phyloP scores from a whole-genome alignment of 2,888 invertebrate species.

The Chesias legatella region DNA sequence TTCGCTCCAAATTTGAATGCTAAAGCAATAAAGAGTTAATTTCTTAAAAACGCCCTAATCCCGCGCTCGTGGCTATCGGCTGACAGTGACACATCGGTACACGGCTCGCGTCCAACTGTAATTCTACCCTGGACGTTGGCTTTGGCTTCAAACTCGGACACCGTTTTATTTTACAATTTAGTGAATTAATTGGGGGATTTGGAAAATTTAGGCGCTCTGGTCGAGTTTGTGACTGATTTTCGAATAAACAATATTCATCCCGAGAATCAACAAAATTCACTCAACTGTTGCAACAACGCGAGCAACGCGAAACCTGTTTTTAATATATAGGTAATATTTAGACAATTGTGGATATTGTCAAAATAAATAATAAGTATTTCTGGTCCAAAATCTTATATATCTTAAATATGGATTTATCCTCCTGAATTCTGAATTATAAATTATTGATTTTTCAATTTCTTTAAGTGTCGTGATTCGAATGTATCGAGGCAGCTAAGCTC shows the following conservation, averaged over 20 bases:
- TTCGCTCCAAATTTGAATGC: too few relatives aligned
- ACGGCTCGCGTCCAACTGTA: constrained; percentile 74
- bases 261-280: too few relatives aligned
- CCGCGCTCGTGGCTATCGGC: constrained; percentile 53
- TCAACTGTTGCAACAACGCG: too few relatives aligned
- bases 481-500: constrained; percentile 1
- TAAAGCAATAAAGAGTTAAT: constrained; percentile 36
- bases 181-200: constrained; percentile 48
- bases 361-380: too few relatives aligned
- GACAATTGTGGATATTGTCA: too few relatives aligned
- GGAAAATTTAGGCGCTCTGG: constrained; percentile 10
- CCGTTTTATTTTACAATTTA: constrained; percentile 61
- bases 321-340: too few relatives aligned
- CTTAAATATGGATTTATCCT: too few relatives aligned
- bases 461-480: constrained; percentile 1
- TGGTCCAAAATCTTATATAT: too few relatives aligned
- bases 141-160: constrained; percentile 42
- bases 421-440: too few relatives aligned
- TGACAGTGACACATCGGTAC: constrained; percentile 81
- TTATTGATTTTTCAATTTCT: too few relatives aligned
- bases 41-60: constrained; percentile 74
- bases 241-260: too few relatives aligned
- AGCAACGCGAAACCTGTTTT: too few relatives aligned
- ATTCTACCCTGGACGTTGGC: constrained; percentile 60
- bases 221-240: constrained; percentile 3